These are phyloP conservation scores for Hylia prasina DNA, from an alignment of 2,113 vertebrate genomes.

Conservation along the genomic window DNA sequence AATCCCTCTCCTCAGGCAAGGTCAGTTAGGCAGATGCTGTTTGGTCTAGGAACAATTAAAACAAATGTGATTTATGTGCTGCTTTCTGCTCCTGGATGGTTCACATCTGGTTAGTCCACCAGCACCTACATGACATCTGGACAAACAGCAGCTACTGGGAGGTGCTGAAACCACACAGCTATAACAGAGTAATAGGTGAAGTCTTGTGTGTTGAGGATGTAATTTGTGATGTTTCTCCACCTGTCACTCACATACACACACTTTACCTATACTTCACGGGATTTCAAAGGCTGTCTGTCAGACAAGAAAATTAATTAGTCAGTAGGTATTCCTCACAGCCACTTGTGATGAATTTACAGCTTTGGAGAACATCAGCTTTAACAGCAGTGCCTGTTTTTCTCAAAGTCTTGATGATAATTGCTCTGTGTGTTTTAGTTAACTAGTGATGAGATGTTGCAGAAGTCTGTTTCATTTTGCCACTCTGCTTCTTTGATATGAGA, in stretches of 20 bases:
- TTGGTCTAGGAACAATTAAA: background rate
- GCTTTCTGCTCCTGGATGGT: background rate
- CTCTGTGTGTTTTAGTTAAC: background rate
- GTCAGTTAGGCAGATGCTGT: background rate
- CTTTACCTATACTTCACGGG: background rate
- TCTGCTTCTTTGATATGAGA: rapidly evolving
- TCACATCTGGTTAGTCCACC: background rate
- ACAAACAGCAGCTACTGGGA: background rate
- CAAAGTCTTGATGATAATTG: background rate
- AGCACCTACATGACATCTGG: background rate
- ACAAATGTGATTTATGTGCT: background rate
- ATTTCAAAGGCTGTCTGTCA: background rate
- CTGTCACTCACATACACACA: background rate
- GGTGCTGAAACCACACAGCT: background rate
- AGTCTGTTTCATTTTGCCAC: background rate
- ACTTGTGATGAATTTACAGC: background rate
- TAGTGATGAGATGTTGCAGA: background rate
- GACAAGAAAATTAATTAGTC: constrained; percentile 15
- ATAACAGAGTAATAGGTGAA: background rate
- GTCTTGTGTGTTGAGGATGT: background rate
- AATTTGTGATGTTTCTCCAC: background rate
- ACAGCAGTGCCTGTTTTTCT: background rate
- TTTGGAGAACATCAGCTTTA: background rate
- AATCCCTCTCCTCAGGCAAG: background rate
- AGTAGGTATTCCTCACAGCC: background rate